A percentile compares a stretch with the other conserved stretches of the same genome.
These are phyloP conservation scores for Eublepharis macularius DNA, from an alignment of 2,113 vertebrate species.

Conservation along the genomic window DNA sequence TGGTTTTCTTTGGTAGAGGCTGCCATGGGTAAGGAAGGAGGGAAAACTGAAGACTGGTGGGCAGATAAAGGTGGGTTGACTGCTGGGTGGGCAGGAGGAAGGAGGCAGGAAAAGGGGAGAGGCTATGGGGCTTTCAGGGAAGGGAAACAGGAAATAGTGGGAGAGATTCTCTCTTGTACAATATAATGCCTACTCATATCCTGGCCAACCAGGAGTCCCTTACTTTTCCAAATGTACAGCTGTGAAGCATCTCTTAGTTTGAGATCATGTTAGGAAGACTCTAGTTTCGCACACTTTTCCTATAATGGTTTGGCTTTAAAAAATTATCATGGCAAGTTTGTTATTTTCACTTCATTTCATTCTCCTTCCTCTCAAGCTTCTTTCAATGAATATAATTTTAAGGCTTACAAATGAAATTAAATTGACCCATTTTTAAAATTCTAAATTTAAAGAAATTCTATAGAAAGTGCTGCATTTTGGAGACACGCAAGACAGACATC, in stretches of 20 bases:
- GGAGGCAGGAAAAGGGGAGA: too few species aligned
- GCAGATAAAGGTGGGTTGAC: too few species aligned
- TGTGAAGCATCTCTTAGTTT: background rate
- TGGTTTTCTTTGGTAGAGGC: too few species aligned
- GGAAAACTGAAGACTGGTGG: too few species aligned
- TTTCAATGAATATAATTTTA: background rate
- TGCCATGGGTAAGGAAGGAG: too few species aligned
- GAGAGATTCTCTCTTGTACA: too few species aligned
- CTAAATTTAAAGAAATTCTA: background rate
- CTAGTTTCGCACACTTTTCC: background rate
- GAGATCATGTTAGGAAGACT: background rate
- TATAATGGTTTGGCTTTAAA: background rate
- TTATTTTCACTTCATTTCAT: background rate
- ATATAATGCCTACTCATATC: background rate
- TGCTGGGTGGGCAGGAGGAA: too few species aligned
- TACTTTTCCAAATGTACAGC: background rate
- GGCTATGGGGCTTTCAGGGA: too few species aligned
- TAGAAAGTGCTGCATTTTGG: conserved; percentile 15
- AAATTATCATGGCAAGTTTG: background rate
- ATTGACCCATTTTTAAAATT: background rate
- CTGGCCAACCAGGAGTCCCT: background rate
- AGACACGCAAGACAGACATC: conserved; percentile 10
- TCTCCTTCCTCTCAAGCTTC: background rate
- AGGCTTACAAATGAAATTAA: background rate
- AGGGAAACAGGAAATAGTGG: too few species aligned